These are phyloP conservation scores for Apamea crenata DNA, from an alignment of 2,888 invertebrate species.

Conservation along the genomic window DNA sequence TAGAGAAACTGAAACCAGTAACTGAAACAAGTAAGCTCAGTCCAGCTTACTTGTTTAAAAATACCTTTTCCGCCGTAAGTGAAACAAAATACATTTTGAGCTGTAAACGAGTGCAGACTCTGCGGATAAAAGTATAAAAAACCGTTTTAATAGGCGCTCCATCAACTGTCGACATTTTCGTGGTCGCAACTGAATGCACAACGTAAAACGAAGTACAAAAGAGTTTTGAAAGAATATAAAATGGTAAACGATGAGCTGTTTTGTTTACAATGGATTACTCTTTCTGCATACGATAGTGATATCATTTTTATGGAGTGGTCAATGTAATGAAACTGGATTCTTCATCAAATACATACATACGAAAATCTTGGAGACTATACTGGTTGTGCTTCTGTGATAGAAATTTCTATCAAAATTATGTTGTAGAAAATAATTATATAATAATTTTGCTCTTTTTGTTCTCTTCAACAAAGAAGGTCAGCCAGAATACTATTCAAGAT, in stretches of 20 bases:
- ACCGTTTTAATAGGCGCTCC: slow-evolving; percentile 9
- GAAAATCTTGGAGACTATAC: too few species aligned
- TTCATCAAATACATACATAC: background rate
- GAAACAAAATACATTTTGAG: slow-evolving; percentile 5
- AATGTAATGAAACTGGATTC: background rate
- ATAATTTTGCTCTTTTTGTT: background rate
- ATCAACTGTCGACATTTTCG: slow-evolving; percentile 6
- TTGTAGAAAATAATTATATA: background rate
- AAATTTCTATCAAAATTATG: background rate
- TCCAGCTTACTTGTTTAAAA: background rate
- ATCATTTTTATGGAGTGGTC: background rate
- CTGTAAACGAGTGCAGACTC: background rate
- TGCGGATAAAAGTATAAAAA: background rate
- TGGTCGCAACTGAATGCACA: background rate
- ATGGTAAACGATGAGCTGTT: background rate
- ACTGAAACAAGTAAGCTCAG: too few species aligned
- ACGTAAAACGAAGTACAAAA: slow-evolving; percentile 8
- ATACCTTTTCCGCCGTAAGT: background rate
- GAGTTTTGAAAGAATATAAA: background rate
- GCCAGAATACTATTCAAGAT: background rate
- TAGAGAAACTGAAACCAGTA: background rate
- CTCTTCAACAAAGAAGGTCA: background rate
- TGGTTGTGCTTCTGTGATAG: too few species aligned
- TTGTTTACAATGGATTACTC: slow-evolving; percentile 9
- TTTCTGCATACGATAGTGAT: background rate